Percentiles rank a stretch among this genome's conserved stretches.
phyloP scores from a whole-genome alignment of 2,113 vertebrate genomes.

The Sorex fumeus region DNA sequence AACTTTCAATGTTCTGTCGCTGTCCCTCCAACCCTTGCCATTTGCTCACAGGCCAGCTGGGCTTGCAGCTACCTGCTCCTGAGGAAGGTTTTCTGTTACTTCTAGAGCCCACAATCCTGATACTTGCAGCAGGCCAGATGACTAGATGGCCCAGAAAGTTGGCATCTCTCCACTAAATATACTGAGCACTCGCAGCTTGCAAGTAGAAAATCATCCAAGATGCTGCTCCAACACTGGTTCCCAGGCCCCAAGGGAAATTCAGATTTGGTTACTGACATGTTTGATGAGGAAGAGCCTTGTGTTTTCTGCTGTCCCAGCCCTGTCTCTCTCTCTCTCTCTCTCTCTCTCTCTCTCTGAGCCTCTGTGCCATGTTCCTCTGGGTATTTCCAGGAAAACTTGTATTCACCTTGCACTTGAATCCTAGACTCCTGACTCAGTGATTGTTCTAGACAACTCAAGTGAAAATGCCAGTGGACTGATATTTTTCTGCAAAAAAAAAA shows the following conservation, averaged over 20 bases:
- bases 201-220: fast-evolving
- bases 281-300: background rate
- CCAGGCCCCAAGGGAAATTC: no score
- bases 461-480: background rate
- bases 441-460: background rate
- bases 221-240: no score
- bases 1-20: background rate
- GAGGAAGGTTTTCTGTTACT: background rate
- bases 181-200: background rate
- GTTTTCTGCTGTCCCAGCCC: background rate
- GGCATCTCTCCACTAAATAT: background rate
- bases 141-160: no score
- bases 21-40: background rate
- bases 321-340: background rate
- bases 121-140: background rate
- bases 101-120: background rate
- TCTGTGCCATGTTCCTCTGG: background rate
- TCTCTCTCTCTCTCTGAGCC: background rate
- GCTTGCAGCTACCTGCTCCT: background rate
- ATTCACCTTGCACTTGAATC: no score
- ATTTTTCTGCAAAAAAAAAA: background rate
- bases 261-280: background rate
- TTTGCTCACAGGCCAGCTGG: background rate
- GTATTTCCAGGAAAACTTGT: background rate
- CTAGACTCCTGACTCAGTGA: background rate